Evolutionary conservation across 2,888 invertebrate genomes (phyloP), one percentile per base, ranked within the genome.

Genomic region (Agrotis clavis): DNA sequence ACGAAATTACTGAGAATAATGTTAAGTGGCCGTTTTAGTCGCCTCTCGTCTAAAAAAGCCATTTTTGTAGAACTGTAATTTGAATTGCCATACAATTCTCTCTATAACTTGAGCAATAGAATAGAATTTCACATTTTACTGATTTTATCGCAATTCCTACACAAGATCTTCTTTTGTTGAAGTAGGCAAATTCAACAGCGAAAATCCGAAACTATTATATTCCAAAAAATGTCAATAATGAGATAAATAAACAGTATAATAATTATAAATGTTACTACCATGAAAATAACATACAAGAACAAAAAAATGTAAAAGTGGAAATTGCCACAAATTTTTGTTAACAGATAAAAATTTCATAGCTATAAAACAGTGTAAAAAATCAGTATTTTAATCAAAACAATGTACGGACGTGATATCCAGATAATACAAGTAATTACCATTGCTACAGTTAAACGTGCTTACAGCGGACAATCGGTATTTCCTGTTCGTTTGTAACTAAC

Each of bases 381-480:
- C 11, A n/a, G 18, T 3, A 47, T 35, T 30, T n/a, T 48, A 67
- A 78, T 81, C 30, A 67, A 60, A 67, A 85, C 79, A 77, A 78
- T 74, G 67, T 57, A 59, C 85, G 85, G 86, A 82, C 83, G 86
- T 84, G 78, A 81, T 85, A 78, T 66, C 25, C 63, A 83, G 81
- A 79, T 84, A 76, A 68, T 25, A 25, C 25, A 25, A 81, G 64
- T 81, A 74, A 86, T 85, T 78, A 69, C 30, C 53, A n/a, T 48
- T 62, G 21, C 25, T 69, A 78, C 65, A 77, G 65, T 82, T 77
- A 71, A 69, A 74, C 70, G 65, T 63, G 56, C 63, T 60, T 48
- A 60, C 67, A 69, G 63, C 72, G 82, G 67, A 62, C 77, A 72
- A 53, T n/a, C 68, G 71, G 71, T 66, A 69, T 86, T 86, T 86